Evolutionary conservation across 2,888 invertebrate genomes (phyloP).

Genomic region (Dichetophora obliterata): DNA sequence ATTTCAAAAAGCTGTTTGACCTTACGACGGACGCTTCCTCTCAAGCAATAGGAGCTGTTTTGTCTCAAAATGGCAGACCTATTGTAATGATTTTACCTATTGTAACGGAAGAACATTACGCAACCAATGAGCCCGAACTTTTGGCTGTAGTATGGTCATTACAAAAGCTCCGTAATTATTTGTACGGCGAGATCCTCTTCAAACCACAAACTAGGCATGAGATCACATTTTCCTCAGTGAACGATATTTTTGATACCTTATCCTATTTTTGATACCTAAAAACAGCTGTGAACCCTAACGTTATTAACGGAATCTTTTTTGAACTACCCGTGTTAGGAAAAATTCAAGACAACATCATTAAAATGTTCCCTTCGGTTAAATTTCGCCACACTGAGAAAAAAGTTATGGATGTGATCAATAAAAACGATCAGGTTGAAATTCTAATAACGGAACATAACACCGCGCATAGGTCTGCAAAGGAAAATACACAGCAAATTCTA

Average conservation of each 20-base stretch:
- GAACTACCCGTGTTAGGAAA: no score
- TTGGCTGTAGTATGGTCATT: slow-evolving; percentile 40
- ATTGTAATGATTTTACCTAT: slow-evolving; percentile 44
- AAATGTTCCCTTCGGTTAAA: no score
- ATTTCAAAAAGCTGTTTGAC: slow-evolving; percentile 36
- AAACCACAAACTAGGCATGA: no score
- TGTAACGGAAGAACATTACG: slow-evolving; percentile 47
- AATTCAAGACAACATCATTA: no score
- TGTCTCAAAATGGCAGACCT: slow-evolving; percentile 43
- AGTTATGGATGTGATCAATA: background rate
- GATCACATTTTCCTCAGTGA: no score
- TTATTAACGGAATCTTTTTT: no score
- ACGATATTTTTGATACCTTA: no score
- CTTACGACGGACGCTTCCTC: slow-evolving; percentile 43
- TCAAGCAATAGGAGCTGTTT: slow-evolving; percentile 41
- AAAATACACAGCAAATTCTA: no score
- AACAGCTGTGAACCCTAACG: background rate
- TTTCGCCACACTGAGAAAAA: no score
- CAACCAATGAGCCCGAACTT: slow-evolving; percentile 30
- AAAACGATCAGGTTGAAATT: background rate
- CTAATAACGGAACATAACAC: no score
- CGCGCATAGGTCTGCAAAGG: no score
- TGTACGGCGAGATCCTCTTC: slow-evolving; percentile 54
- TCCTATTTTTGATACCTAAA: no score
- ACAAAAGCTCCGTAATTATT: slow-evolving; percentile 61